Conservation (phyloP, 2,113 vertebrate genomes). For the Arothron firmamentum region DNA sequence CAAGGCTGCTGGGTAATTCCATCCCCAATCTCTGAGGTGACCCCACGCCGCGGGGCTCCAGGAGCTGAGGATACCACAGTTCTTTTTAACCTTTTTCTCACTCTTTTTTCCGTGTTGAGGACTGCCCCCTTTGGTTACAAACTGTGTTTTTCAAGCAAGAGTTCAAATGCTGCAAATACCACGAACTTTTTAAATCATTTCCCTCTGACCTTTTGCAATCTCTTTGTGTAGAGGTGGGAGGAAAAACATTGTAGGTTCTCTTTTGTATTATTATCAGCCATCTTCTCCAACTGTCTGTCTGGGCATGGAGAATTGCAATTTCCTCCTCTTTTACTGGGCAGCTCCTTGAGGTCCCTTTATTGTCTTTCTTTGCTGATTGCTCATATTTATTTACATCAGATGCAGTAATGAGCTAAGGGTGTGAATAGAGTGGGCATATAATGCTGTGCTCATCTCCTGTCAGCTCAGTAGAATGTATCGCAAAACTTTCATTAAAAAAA, state of each 20-base stretch:
- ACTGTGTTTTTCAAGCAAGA: slow-evolving; percentile 15
- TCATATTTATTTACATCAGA: slow-evolving; percentile 70
- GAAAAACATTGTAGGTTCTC: slow-evolving; percentile 18
- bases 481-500: slow-evolving; percentile 29
- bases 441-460: slow-evolving; percentile 48
- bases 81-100: slow-evolving; percentile 61
- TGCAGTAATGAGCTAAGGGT: slow-evolving; percentile 55
- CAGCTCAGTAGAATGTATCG: slow-evolving; percentile 62
- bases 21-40: slow-evolving; percentile 76
- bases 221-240: slow-evolving; percentile 27
- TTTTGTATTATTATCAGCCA: slow-evolving; percentile 34
- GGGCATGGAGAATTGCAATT: slow-evolving; percentile 43
- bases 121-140: slow-evolving; percentile 35
- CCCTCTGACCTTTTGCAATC: slow-evolving; percentile 33
- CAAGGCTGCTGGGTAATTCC: slow-evolving; percentile 78
- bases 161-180: slow-evolving; percentile 43
- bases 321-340: slow-evolving; percentile 47
- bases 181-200: slow-evolving; percentile 37
- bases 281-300: slow-evolving; percentile 15
- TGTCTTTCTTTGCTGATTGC: slow-evolving; percentile 67
- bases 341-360: slow-evolving; percentile 56
- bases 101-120: slow-evolving; percentile 36
- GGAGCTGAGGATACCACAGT: slow-evolving; percentile 62
- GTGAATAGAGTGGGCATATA: slow-evolving; percentile 62
- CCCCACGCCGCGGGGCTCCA: slow-evolving; percentile 73